A percentile compares a stretch with the other conserved stretches of the same genome.
Evolutionary conservation across 2,797 vertebrate species (phyloP).

Genomic region (Xenopus petersii): DNA sequence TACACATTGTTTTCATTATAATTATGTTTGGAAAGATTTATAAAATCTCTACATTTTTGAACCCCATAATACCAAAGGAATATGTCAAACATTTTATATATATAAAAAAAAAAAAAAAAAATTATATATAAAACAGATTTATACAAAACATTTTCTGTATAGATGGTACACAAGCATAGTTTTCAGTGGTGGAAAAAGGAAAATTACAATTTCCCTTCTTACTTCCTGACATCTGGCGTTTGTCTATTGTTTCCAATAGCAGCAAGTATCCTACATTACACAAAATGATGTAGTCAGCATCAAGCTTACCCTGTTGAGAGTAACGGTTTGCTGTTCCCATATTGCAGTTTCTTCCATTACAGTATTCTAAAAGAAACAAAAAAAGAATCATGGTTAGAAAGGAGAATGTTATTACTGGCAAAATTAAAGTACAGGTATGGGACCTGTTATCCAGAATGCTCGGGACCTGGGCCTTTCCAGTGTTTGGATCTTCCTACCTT

Average conservation of each 20-base stretch:
- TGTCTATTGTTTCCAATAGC: slow-evolving; percentile 64
- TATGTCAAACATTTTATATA: too few relatives aligned
- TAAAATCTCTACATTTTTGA: too few relatives aligned
- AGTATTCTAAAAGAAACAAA: slow-evolving; percentile 76
- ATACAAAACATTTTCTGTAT: too few relatives aligned
- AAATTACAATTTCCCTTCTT: slow-evolving; percentile 60
- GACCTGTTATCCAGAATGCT: too few relatives aligned
- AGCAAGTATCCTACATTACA: slow-evolving; percentile 64
- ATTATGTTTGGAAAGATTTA: too few relatives aligned
- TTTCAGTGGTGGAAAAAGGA: slow-evolving; percentile 62
- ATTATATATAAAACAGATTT: too few relatives aligned
- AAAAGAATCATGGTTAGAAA: slow-evolving; percentile 9
- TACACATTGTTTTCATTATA: too few relatives aligned
- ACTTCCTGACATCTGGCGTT: slow-evolving; percentile 73
- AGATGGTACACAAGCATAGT: slow-evolving; percentile 32
- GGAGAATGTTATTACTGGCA: background rate
- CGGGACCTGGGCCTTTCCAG: too few relatives aligned
- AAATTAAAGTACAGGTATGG: too few relatives aligned
- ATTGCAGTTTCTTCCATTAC: slow-evolving; percentile 98
- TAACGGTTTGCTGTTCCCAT: slow-evolving; percentile 98
- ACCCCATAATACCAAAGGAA: too few relatives aligned
- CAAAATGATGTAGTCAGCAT: slow-evolving; percentile 53
- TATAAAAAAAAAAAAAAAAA: too few relatives aligned
- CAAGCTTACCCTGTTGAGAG: slow-evolving; percentile 91
- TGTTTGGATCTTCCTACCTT: too few relatives aligned